These are phyloP conservation scores for Intellagama lesueurii DNA, from an alignment of 2,797 vertebrate genomes.

Conservation along the genomic window DNA sequence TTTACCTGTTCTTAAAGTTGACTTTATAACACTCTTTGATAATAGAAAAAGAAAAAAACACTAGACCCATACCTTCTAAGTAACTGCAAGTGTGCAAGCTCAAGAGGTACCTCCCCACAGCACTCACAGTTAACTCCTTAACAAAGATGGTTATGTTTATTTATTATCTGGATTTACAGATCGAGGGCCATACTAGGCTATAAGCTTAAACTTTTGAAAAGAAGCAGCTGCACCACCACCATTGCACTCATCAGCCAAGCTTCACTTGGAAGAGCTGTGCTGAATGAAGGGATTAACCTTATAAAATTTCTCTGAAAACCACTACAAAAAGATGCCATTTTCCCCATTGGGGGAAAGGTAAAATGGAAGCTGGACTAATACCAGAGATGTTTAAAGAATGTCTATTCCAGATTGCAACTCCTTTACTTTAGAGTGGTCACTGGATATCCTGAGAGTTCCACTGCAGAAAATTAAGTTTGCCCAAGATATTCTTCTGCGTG, in stretches of 20 bases:
- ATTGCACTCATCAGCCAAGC: no score
- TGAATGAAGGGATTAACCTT: background rate
- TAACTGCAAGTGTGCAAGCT: background rate
- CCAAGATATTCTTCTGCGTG: background rate
- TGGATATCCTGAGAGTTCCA: no score
- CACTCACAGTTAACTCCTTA: background rate
- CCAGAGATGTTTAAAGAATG: no score
- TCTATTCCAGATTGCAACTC: no score
- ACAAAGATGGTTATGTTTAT: background rate
- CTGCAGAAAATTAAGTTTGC: no score
- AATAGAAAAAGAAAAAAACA: background rate
- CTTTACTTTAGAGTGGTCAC: no score
- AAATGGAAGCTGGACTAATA: background rate
- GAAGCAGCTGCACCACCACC: background rate
- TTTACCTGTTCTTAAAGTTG: slow-evolving; percentile 22
- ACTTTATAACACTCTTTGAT: background rate
- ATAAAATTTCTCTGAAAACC: background rate
- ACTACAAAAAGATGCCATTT: background rate
- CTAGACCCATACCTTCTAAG: background rate
- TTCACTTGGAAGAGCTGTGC: no score
- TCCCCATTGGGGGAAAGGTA: background rate
- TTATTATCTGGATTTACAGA: background rate
- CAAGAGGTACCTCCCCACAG: background rate
- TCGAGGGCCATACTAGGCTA: background rate
- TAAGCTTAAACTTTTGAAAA: background rate